These are phyloP conservation scores for Ellobium chinense DNA, from an alignment of 2,888 invertebrate species.

Conservation along the genomic window DNA sequence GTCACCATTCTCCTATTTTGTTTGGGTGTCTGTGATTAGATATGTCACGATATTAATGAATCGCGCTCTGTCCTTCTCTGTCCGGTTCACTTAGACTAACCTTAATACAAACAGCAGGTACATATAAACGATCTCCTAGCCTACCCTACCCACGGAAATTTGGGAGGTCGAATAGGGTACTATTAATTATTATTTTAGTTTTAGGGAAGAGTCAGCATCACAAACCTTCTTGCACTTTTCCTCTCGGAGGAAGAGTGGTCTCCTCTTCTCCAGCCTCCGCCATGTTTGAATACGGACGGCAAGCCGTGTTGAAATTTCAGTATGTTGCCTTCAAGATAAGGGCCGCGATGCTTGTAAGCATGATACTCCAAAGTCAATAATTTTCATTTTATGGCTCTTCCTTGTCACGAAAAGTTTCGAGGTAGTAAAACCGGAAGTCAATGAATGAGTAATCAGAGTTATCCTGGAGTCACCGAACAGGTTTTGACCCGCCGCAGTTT, in stretches of 20 bases:
- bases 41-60: too few species aligned
- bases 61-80: too few species aligned
- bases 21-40: too few species aligned
- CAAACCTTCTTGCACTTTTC: conserved; percentile 61
- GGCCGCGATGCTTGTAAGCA: not conserved
- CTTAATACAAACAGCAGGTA: too few species aligned
- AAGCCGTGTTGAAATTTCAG: not conserved
- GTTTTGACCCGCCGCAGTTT: conserved; percentile 17
- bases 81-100: too few species aligned
- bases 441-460: conserved; percentile 35
- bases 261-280: conserved; percentile 37
- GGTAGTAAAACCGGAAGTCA: conserved; percentile 13
- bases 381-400: not conserved
- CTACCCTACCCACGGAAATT: too few species aligned
- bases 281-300: not conserved
- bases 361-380: not conserved
- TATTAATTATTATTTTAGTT: too few species aligned
- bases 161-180: too few species aligned
- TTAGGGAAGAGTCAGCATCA: too few species aligned
- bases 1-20: too few species aligned
- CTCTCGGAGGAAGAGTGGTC: conserved; percentile 55
- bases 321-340: not conserved
- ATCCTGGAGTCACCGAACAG: conserved; percentile 15
- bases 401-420: conserved; percentile 2
- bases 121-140: too few species aligned